Evolutionary conservation across 2,113 vertebrate genomes (phyloP).

Genomic region (Mus pahari): DNA sequence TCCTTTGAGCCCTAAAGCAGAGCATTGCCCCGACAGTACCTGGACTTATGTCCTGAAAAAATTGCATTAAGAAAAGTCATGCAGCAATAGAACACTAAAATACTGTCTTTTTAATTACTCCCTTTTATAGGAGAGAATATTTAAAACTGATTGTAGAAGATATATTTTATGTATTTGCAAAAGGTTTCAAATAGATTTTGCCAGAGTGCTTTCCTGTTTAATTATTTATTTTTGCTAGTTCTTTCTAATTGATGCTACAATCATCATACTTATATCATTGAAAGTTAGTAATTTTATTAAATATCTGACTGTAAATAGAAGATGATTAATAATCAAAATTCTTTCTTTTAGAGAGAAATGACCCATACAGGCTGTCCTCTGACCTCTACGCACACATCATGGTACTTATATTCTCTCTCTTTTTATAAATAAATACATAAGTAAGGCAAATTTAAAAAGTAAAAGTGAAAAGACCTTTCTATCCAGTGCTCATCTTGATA

Average conservation of each 20-base stretch:
- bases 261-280: neutral
- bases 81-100: neutral
- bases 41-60: neutral
- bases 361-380: neutral
- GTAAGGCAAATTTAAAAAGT: neutral
- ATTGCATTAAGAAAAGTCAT: neutral
- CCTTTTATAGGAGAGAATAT: neutral
- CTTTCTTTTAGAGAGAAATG: neutral
- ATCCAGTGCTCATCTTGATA: conserved; percentile 10
- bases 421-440: neutral
- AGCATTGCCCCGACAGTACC: neutral
- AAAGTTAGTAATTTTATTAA: conserved; percentile 33
- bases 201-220: neutral
- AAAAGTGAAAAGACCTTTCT: neutral
- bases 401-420: neutral
- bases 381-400: neutral
- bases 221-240: neutral
- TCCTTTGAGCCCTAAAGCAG: neutral
- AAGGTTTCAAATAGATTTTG: conserved; percentile 6
- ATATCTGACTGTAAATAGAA: neutral
- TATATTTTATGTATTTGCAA: neutral
- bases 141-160: neutral
- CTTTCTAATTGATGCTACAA: conserved; percentile 12
- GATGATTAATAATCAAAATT: conserved; percentile 49
- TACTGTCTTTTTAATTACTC: neutral